Evolutionary conservation across 2,113 vertebrate genomes (phyloP).

Genomic region (Gallinago undulata): DNA sequence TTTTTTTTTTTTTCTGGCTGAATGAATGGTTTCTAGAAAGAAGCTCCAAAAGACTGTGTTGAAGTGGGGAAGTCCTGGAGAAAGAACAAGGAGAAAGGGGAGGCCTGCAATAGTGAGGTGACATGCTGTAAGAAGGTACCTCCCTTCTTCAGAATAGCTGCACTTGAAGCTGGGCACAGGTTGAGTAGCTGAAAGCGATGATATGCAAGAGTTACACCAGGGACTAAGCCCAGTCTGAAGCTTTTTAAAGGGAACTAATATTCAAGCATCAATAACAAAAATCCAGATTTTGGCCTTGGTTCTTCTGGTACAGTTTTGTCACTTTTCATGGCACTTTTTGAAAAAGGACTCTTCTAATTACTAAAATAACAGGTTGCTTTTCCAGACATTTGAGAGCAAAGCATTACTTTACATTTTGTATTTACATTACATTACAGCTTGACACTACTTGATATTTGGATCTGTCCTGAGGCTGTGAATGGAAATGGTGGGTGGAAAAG

Average conservation of each 20-base stretch:
- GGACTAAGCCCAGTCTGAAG: not conserved
- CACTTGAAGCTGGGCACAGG: not conserved
- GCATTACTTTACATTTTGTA: not conserved
- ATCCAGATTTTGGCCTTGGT: not conserved
- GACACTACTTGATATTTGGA: not conserved
- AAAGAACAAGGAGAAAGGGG: not conserved
- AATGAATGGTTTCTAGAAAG: not conserved
- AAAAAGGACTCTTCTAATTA: not conserved
- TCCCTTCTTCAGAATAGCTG: too few species aligned
- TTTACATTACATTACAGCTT: not conserved
- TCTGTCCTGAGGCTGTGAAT: not conserved
- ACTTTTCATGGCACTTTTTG: not conserved
- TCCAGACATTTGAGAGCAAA: not conserved
- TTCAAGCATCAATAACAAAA: not conserved
- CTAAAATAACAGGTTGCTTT: not conserved
- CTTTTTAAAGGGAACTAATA: not conserved
- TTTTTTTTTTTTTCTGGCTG: rapidly evolving
- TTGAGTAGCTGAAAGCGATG: not conserved
- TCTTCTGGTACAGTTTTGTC: not conserved
- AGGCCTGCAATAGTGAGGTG: not conserved
- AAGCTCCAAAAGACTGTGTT: not conserved
- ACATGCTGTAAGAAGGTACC: not conserved
- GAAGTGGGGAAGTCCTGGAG: not conserved
- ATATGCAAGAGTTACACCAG: not conserved
- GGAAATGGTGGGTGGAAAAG: not conserved